These are phyloP conservation scores for Trematomus loennbergii DNA, from an alignment of 2,113 vertebrate genomes.

Conservation along the genomic window DNA sequence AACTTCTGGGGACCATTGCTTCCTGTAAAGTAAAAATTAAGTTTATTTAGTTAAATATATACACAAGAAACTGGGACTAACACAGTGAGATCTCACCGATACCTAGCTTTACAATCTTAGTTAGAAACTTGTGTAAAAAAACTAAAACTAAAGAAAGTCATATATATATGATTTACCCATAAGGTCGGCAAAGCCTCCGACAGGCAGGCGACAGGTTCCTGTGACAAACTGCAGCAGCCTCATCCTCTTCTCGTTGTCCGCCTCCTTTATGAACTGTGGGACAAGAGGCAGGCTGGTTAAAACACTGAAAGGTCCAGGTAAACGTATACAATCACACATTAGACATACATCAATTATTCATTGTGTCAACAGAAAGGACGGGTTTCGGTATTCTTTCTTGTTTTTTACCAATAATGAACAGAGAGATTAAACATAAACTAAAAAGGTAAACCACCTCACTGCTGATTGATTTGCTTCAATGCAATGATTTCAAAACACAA, in stretches of 20 bases:
- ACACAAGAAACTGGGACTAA: not conserved
- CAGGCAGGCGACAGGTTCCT: slow-evolving; percentile 95
- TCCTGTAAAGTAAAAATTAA: slow-evolving; percentile 78
- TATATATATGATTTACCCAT: slow-evolving; percentile 87
- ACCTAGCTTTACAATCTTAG: not conserved
- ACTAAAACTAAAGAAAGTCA: too few relatives aligned
- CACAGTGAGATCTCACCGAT: not conserved
- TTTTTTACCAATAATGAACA: too few relatives aligned
- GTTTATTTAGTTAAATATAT: not conserved
- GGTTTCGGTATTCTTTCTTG: too few relatives aligned
- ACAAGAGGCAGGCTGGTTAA: not conserved
- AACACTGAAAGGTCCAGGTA: not conserved
- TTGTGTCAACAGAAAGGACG: not conserved
- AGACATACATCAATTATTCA: too few relatives aligned
- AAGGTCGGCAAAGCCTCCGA: slow-evolving; percentile 97
- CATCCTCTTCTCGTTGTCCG: slow-evolving; percentile 99
- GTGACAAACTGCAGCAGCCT: slow-evolving; percentile 97
- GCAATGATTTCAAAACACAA: too few relatives aligned
- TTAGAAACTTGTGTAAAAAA: not conserved
- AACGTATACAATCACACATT: not conserved
- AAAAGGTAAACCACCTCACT: too few relatives aligned
- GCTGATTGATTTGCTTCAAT: too few relatives aligned
- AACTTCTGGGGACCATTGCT: slow-evolving; percentile 99
- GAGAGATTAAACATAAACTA: too few relatives aligned
- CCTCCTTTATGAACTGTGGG: slow-evolving; percentile 95